A percentile compares a stretch with the other conserved stretches of the same genome.
Evolutionary conservation across 2,888 invertebrate species (phyloP).

Genomic region (Amiota mariae): DNA sequence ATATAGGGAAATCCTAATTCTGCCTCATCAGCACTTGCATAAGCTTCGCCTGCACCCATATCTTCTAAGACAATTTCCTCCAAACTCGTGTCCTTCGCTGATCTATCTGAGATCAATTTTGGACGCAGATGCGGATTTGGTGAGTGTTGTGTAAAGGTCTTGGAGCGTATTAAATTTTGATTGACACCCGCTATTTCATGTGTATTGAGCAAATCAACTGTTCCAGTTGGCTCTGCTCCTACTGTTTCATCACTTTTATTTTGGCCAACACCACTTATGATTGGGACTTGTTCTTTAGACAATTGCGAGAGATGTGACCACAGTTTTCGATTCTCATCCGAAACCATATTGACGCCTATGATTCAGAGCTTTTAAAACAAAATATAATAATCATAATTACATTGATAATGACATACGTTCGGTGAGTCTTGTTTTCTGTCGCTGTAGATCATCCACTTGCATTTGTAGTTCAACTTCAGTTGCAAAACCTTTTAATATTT

Average conservation of each 20-base stretch:
- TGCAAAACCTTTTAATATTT: slow-evolving; percentile 28
- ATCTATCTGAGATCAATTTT: slow-evolving; percentile 74
- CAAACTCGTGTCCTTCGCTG: slow-evolving; percentile 79
- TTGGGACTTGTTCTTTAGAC: slow-evolving; percentile 75
- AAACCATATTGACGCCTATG: slow-evolving; percentile 78
- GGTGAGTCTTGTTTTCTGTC: slow-evolving; percentile 84
- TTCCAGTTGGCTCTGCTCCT: slow-evolving; percentile 28
- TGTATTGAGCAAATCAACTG: slow-evolving; percentile 6
- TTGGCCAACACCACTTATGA: slow-evolving; percentile 37
- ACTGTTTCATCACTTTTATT: slow-evolving; percentile 28
- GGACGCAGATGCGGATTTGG: slow-evolving; percentile 76
- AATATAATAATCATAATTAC: no score
- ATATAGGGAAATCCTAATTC: slow-evolving; percentile 68
- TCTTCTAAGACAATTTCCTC: slow-evolving; percentile 81
- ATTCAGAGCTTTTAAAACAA: no score
- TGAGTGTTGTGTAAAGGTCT: slow-evolving; percentile 82
- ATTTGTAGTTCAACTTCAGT: slow-evolving; percentile 75
- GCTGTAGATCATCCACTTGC: slow-evolving; percentile 80
- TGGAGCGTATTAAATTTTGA: slow-evolving; percentile 75
- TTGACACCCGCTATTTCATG: slow-evolving; percentile 46
- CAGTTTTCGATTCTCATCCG: slow-evolving; percentile 85
- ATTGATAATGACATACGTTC: slow-evolving; percentile 77
- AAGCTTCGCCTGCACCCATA: slow-evolving; percentile 46
- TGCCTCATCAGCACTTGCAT: slow-evolving; percentile 47
- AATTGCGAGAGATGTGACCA: slow-evolving; percentile 83